Evolutionary conservation across 1,140 invertebrate genomes (phyloP), one percentile per base, ranked within the genome.

Genomic region (Metaphire vulgaris): DNA sequence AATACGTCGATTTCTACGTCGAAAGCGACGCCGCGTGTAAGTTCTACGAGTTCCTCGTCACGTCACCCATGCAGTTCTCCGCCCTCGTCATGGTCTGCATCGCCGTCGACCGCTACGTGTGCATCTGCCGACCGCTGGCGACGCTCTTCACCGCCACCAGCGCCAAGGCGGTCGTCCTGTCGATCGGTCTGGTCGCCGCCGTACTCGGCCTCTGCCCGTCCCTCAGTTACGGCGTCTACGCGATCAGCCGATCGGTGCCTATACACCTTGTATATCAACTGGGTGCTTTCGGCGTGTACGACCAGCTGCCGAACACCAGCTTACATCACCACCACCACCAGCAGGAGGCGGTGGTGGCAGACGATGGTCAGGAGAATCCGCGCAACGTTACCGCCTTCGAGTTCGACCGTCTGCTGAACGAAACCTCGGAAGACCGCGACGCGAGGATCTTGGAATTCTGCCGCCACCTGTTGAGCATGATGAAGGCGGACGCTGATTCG

Each of bases 11-110:
- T 78, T 64, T 81, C 56, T 56, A 80, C 15, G n/a, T 65, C 64
- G 15, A 15, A 15, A 65, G 64, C 76, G 82, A 85, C 74, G 68
- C 79, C 33, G 69, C 83, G 28, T 86, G 85, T 74, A 85, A 85
- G 73, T 77, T 82, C 21, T 85, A 83, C 72, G 79, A 82, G 32
- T 85, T 86, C 72, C 76, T 85, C 21, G 82, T 84, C 12, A 84
- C 83, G 0, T 84, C 81, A 69, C 84, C 82, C 70, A 80, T 86
- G 6, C 83, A 83, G 0, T 79, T 84, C 33, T 84, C 83, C n/a
- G 81, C 83, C 1, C 82, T 85, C 69, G 81, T 86, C 26, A 86
- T 86, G 84, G 82, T 84, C 32, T 82, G 81, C 28, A 85, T 86
- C 33, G 84, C 83, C 28, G 79, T 83, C 32, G 85, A 86, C 76